Conservation (phyloP, 1,140 invertebrate species). For the Spodoptera litura region DNA sequence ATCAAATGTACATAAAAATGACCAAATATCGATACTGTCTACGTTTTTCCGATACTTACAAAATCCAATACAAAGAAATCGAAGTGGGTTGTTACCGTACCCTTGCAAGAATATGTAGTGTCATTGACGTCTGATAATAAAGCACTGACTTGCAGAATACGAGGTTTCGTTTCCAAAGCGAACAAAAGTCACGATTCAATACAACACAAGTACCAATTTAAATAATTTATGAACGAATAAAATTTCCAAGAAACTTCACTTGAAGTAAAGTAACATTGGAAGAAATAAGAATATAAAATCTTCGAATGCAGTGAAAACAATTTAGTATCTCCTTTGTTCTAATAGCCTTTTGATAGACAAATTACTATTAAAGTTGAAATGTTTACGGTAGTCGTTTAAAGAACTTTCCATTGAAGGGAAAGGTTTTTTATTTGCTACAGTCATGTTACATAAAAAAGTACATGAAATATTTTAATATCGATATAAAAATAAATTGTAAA, state of each 20-base stretch:
- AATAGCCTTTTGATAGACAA: background rate
- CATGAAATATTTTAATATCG: too few species aligned
- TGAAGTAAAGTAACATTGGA: background rate
- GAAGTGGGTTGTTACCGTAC: background rate
- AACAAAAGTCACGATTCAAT: slow-evolving; percentile 24
- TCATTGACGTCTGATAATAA: slow-evolving; percentile 32
- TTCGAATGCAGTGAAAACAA: background rate
- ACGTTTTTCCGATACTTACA: background rate
- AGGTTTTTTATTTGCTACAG: background rate
- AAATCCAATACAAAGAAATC: slow-evolving; percentile 1
- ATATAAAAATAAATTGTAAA: too few species aligned
- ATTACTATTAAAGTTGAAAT: background rate
- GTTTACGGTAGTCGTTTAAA: background rate
- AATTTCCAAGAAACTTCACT: background rate
- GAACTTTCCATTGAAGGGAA: background rate
- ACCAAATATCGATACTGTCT: background rate
- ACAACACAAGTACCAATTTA: slow-evolving; percentile 5
- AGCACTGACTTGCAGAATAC: slow-evolving; percentile 42
- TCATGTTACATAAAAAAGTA: background rate
- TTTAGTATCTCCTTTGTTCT: background rate
- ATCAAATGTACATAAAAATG: too few species aligned
- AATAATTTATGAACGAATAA: slow-evolving; percentile 21
- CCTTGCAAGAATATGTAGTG: slow-evolving; percentile 1
- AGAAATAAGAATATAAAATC: slow-evolving; percentile 3
- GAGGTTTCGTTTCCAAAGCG: background rate